Percentiles rank a stretch among this genome's conserved stretches.
Conservation (phyloP, 1,140 invertebrate species). For the Drosophila sucinea region DNA sequence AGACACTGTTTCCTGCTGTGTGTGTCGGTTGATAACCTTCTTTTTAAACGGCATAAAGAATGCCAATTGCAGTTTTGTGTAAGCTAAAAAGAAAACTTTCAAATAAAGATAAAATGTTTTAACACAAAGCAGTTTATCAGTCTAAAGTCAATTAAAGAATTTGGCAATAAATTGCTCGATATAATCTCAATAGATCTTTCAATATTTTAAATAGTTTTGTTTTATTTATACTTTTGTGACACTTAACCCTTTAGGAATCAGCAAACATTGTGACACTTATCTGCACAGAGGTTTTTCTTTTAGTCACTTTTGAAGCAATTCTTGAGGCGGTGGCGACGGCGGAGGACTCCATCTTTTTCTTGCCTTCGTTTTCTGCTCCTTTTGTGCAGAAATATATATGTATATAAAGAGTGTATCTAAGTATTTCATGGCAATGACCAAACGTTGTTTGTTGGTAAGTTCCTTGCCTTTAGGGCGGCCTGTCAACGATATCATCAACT, state of each 20-base stretch:
- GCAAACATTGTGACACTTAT: slow-evolving; percentile 43
- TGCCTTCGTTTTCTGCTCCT: slow-evolving; percentile 9
- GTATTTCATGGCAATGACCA: slow-evolving; percentile 18
- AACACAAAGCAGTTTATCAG: no score
- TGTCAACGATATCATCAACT: slow-evolving; percentile 41
- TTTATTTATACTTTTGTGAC: slow-evolving; percentile 38
- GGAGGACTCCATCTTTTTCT: background rate
- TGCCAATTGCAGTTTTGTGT: background rate
- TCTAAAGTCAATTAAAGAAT: no score
- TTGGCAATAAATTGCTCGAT: no score
- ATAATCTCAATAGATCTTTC: no score
- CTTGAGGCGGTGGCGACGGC: slow-evolving; percentile 12
- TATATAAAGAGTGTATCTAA: background rate
- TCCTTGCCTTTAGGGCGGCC: slow-evolving; percentile 6
- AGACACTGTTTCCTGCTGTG: background rate
- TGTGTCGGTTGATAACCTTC: slow-evolving; percentile 7
- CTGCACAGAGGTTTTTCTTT: background rate
- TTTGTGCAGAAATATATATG: slow-evolving; percentile 50
- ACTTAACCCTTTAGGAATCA: slow-evolving; percentile 35
- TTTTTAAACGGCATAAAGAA: background rate
- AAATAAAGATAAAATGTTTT: no score
- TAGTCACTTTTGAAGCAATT: slow-evolving; percentile 14
- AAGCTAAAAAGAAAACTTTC: background rate
- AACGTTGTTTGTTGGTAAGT: slow-evolving; percentile 21
- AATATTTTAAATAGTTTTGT: background rate